Conservation (phyloP, 1,140 invertebrate genomes). For the Zelostemma sp. region DNA sequence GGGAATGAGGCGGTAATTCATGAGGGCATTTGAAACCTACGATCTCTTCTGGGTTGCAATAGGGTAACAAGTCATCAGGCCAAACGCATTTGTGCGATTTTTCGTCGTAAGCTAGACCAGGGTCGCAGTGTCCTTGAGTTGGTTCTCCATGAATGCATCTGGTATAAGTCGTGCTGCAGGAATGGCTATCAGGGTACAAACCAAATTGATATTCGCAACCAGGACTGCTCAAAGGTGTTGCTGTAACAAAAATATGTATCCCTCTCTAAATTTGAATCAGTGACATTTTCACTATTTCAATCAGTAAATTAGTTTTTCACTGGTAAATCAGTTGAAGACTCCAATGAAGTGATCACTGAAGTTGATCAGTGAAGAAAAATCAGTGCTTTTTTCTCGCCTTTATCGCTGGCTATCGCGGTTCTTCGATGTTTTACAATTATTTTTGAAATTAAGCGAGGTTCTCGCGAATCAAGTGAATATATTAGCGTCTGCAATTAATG, state of each 20-base stretch:
- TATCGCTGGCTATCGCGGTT: no score
- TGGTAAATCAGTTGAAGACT: no score
- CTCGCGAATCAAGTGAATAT: no score
- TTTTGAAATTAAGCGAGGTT: no score
- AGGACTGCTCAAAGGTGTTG: conserved; percentile 80
- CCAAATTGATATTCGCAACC: conserved; percentile 92
- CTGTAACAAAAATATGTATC: conserved; percentile 75
- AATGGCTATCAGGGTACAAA: conserved; percentile 82
- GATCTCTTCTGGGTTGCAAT: conserved; percentile 88
- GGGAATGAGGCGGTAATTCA: conserved; percentile 82
- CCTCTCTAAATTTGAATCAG: no score
- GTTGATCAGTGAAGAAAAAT: no score
- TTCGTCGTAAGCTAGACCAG: conserved; percentile 89
- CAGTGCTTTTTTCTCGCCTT: no score
- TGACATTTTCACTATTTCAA: no score
- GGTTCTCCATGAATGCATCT: conserved; percentile 89
- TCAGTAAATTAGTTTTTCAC: no score
- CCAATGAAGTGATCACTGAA: no score
- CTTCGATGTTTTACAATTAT: no score
- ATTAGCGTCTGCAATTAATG: no score
- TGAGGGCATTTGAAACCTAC: conserved; percentile 88
- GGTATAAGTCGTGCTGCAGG: conserved; percentile 87
- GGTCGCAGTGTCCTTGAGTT: conserved; percentile 82
- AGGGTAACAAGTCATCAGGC: conserved; percentile 89
- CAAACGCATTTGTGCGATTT: conserved; percentile 92